These are phyloP conservation scores for Chaenogobius annularis DNA, from an alignment of 2,113 vertebrate genomes.

Conservation along the genomic window DNA sequence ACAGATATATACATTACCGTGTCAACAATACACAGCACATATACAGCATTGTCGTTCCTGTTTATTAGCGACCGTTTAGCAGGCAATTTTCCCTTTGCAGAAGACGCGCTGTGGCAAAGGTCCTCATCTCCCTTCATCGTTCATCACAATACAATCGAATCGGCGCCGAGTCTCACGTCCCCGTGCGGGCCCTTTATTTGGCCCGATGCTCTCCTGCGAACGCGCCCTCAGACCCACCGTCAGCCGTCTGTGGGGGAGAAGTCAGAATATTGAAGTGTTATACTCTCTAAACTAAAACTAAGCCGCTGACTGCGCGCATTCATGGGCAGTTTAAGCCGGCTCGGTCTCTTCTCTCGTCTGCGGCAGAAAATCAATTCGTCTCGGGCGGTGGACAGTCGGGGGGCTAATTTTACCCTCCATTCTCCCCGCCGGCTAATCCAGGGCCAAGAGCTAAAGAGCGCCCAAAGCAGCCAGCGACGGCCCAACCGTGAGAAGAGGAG, in stretches of 20 bases:
- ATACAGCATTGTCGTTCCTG: too few relatives aligned
- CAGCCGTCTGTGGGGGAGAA: background rate
- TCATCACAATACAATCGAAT: too few relatives aligned
- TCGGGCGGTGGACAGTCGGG: constrained; percentile 58
- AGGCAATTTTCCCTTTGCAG: too few relatives aligned
- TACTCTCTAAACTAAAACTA: constrained; percentile 64
- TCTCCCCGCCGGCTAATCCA: constrained; percentile 83
- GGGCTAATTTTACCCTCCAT: constrained; percentile 76
- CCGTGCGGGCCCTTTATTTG: too few relatives aligned
- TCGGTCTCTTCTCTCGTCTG: constrained; percentile 65
- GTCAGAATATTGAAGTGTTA: constrained; percentile 9
- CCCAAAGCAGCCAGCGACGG: constrained; percentile 60
- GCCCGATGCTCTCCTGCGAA: too few relatives aligned
- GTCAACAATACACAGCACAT: too few relatives aligned
- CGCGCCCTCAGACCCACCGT: too few relatives aligned
- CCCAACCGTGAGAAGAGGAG: constrained; percentile 66
- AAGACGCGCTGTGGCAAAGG: too few relatives aligned
- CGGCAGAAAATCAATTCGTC: constrained; percentile 79
- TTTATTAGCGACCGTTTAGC: too few relatives aligned
- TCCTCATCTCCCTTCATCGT: too few relatives aligned
- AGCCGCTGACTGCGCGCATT: constrained; percentile 62
- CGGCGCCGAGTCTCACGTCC: too few relatives aligned
- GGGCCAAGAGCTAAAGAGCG: constrained; percentile 70
- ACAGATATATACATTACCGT: too few relatives aligned
- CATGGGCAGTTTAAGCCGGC: constrained; percentile 74